Evolutionary conservation across 2,113 vertebrate genomes (phyloP), one percentile per base, ranked within the genome.

Genomic region (Vulpes ferrilata): DNA sequence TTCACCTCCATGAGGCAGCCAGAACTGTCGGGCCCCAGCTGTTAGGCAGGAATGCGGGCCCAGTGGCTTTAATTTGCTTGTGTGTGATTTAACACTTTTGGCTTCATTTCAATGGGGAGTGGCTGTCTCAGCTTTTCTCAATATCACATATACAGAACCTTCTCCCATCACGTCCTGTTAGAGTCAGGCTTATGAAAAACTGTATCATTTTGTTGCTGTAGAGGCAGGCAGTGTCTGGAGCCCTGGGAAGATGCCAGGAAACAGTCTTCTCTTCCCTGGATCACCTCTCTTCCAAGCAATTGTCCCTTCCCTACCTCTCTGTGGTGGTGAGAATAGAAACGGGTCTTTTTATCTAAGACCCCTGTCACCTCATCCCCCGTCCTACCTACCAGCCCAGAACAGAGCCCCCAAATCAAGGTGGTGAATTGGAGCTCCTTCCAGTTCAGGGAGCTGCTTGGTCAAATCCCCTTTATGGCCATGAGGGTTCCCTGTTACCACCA

Each of bases 51-150:
- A 71, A 87, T 48, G 60, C 59, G 48, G 78, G 67, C 88, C 74
- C 51, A 83, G 74, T 73, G 55, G 74, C 90, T 97, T 96, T 88
- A 55, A 92, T 97, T 80, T 94, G 80, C 93, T 86, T 87, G 88
- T 60, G 3, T 92, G 88, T 74, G 80, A 97, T 84, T 94, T 74
- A 94, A 79, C 93, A 90, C 88, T 97, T 98, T 96, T 93, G 86
- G 93, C 91, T 93, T 98, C 95, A 93, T 96, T 95, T 97, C 93
- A 76, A 2, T 71, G 64, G 35, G 55, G 85, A 93, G 38, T 84
- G 95, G 53, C 81, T 95, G 87, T 25, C 17, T 94, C 91, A 97
- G 95, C 96, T 88, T 93, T 93, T 95, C 76, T 76, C 43, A 83
- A 88, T 57, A 59, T 53, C 84, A 35, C 15, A 10, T 57, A 20